Conservation (phyloP, 1,140 invertebrate genomes). For the Pogonognathellus flavescens region DNA sequence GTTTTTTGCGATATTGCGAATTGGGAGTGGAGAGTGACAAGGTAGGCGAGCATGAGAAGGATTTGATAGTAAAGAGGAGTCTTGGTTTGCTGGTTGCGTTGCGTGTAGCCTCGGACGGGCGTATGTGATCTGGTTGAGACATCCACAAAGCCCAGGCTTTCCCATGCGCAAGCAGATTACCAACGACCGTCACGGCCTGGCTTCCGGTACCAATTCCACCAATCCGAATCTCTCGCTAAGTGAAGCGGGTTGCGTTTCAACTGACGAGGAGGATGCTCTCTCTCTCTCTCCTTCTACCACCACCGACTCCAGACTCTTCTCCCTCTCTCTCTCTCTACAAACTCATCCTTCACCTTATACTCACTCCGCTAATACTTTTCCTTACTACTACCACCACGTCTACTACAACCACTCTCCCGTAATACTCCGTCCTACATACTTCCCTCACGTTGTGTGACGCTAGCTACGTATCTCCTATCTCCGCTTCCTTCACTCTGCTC, state of each 20-base stretch:
- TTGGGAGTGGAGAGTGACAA: conserved; percentile 35
- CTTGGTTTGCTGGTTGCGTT: conserved; percentile 36
- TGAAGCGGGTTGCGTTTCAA: conserved; percentile 55
- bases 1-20: conserved; percentile 60
- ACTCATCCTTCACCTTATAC: not conserved
- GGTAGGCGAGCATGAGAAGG: conserved; percentile 35
- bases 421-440: not conserved
- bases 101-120: conserved; percentile 40
- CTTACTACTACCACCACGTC: not conserved
- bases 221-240: conserved; percentile 56
- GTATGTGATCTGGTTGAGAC: conserved; percentile 61
- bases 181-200: conserved; percentile 63
- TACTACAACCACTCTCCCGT: not conserved
- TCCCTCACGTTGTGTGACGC: not conserved
- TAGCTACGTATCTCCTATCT: not conserved
- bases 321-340: not conserved
- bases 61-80: conserved; percentile 34
- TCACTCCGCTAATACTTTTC: too few relatives aligned
- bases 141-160: conserved; percentile 13
- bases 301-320: too few relatives aligned
- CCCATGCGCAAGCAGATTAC: conserved; percentile 64
- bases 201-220: conserved; percentile 64
- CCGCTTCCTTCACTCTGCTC: not conserved
- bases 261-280: conserved; percentile 34
- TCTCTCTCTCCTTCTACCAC: not conserved